Evolutionary conservation across 2,888 invertebrate species (phyloP).

Genomic region (Pocota personata): DNA sequence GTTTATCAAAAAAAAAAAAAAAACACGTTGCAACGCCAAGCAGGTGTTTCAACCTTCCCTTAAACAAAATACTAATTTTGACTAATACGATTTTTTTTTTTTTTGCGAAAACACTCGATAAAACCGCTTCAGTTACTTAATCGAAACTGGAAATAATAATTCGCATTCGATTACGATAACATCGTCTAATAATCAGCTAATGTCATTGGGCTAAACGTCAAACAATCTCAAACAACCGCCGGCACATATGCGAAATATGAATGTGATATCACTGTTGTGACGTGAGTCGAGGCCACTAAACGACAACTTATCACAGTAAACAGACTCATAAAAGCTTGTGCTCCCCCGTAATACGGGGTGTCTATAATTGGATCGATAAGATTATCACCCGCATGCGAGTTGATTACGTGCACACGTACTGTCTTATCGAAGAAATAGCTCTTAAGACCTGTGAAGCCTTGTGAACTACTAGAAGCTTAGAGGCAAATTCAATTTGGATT

Average conservation of each 20-base stretch:
- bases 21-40: background rate
- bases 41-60: background rate
- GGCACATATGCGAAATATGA: background rate
- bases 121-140: background rate
- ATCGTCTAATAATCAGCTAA: background rate
- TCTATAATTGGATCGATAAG: constrained; percentile 17
- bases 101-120: background rate
- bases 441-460: background rate
- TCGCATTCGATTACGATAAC: background rate
- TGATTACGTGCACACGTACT: constrained; percentile 13
- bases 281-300: background rate
- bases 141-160: background rate
- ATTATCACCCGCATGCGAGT: constrained; percentile 27
- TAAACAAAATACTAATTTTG: background rate
- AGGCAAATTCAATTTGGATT: background rate
- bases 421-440: constrained; percentile 10
- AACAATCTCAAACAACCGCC: background rate
- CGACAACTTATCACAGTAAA: background rate
- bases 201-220: background rate
- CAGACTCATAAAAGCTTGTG: background rate
- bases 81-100: background rate
- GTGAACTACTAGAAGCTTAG: background rate
- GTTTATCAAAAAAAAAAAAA: background rate
- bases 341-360: background rate
- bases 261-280: constrained; percentile 11